These are phyloP conservation scores for Dicentrarchus labrax DNA, from an alignment of 2,113 vertebrate species.

Conservation along the genomic window DNA sequence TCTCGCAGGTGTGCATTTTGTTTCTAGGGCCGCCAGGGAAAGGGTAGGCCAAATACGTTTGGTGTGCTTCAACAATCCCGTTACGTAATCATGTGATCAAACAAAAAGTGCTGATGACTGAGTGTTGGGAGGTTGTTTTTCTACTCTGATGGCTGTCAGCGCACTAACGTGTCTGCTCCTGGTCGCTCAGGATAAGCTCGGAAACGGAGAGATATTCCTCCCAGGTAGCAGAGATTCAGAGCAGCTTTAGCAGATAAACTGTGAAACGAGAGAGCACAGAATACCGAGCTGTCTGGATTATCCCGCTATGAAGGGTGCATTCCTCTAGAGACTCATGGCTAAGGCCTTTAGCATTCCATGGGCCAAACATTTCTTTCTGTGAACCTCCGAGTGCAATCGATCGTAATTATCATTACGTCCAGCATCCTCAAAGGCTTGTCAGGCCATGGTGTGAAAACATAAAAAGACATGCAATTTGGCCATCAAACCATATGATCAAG, in stretches of 20 bases:
- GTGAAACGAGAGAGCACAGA: conserved; percentile 73
- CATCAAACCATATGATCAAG: conserved; percentile 82
- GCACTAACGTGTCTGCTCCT: conserved; percentile 56
- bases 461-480: conserved; percentile 83
- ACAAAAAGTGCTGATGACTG: conserved; percentile 78
- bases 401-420: conserved; percentile 76
- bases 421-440: conserved; percentile 84
- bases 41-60: conserved; percentile 54
- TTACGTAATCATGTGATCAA: conserved; percentile 80
- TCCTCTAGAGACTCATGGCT: conserved; percentile 71
- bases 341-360: conserved; percentile 64
- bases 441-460: conserved; percentile 81
- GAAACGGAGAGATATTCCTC: conserved; percentile 78
- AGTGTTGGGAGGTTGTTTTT: conserved; percentile 58
- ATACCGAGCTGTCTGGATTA: conserved; percentile 80
- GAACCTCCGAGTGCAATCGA: conserved; percentile 74
- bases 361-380: conserved; percentile 60
- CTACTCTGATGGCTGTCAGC: conserved; percentile 63
- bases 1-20: conserved; percentile 69
- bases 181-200: conserved; percentile 77
- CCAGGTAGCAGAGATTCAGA: conserved; percentile 83
- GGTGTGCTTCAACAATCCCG: conserved; percentile 49
- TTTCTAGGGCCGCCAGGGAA: conserved; percentile 35
- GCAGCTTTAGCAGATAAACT: conserved; percentile 83
- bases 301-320: conserved; percentile 73